Evolutionary conservation across 1,140 invertebrate genomes (phyloP), one percentile per base, ranked within the genome.

Genomic region (Drosophila santomea): DNA sequence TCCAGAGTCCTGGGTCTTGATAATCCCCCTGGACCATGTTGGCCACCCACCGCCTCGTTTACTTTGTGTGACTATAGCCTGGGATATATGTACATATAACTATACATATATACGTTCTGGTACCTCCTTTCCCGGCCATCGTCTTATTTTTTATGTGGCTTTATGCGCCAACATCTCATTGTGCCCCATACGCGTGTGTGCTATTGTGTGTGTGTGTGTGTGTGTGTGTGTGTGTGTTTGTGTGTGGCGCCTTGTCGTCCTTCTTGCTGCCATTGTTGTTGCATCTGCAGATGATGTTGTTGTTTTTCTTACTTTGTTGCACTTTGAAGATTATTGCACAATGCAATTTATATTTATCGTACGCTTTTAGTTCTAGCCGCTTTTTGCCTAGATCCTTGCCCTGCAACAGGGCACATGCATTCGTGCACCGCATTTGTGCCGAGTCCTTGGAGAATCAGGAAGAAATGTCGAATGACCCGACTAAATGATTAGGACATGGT

Each of bases 321-420:
- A 85, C 82, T 85, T 85, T 86, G 78, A 86, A 85, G 82, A 85
- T 85, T 85, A 85, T 85, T 85, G 82, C 82, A 85, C 82, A 86
- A 85, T 86, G 82, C 82, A 85, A 85, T 85, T 85, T 85, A 85
- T 85, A 85, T 85, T 85, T 85, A 85, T 85, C 82, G 82, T 86
- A 74, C 69, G 78, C 78, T 86, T 81, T 85, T 85, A 81, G 82
- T 85, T 85, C 82, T 85, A 81, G 68, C 68, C 52, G 57, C 69
- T 80, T 69, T 75, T 85, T 84, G 63, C 74, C 77, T 25, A 43
- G 60, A 25, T 43, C 12, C 45, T 12, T 17, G 35, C 60, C n/a
- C n/a, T 10, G 15, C 11, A 8, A 44, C 43, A 17, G 41, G 11
- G 60, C 55, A 23, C 35, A 35, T 60, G 60, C 17, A 39, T n/a